A percentile compares a stretch with the other conserved stretches of the same genome.
These are phyloP conservation scores for Hydrochoerus hydrochaeris DNA, from an alignment of 2,113 vertebrate species.

Conservation along the genomic window DNA sequence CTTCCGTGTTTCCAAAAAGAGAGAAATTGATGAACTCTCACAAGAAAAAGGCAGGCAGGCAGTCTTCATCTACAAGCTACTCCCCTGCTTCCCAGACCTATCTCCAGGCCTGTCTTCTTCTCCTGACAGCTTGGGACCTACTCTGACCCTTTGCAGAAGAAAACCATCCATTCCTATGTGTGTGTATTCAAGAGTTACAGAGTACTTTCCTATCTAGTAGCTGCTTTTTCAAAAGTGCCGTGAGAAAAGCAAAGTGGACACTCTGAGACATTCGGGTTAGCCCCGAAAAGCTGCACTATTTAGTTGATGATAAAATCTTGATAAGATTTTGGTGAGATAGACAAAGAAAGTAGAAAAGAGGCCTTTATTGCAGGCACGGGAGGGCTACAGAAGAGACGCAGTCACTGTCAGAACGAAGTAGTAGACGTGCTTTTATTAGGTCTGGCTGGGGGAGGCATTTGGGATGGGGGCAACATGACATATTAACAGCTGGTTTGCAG, in stretches of 20 bases:
- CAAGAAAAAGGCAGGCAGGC: background rate
- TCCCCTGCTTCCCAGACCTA: background rate
- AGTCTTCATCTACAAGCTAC: background rate
- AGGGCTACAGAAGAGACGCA: no score
- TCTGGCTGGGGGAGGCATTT: no score
- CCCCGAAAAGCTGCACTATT: background rate
- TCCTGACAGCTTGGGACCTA: background rate
- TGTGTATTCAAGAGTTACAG: background rate
- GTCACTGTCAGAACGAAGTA: no score
- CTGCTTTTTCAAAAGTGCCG: background rate
- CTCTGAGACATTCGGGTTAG: background rate
- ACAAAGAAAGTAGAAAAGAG: no score
- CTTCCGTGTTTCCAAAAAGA: background rate
- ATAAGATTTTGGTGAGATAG: no score
- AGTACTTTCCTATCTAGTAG: background rate
- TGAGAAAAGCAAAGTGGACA: background rate
- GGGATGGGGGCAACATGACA: no score
- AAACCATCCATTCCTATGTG: no score
- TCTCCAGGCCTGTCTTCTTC: background rate
- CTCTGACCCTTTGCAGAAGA: no score
- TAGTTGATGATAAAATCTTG: background rate
- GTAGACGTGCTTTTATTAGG: no score
- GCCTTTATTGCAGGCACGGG: no score
- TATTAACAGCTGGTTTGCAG: no score
- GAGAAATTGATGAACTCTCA: background rate